Percentiles rank a stretch among this genome's conserved stretches.
Conservation (phyloP, 2,888 invertebrate species). For the Stenurella melanura region DNA sequence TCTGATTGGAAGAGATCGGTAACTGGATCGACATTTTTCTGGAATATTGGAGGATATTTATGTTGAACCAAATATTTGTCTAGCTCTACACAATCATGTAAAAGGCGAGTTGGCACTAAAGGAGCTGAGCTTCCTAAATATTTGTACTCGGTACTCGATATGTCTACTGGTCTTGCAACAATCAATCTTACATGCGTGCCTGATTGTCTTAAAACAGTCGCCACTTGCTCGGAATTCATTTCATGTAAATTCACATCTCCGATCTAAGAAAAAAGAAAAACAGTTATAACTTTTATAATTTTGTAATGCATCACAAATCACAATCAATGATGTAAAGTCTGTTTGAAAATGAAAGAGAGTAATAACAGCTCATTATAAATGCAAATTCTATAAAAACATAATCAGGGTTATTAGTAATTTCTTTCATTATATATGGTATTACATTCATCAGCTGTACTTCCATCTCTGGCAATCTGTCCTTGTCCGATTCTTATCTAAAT, state of each 20-base stretch:
- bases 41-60: slow-evolving; percentile 85
- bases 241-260: slow-evolving; percentile 86
- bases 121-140: slow-evolving; percentile 78
- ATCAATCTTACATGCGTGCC: slow-evolving; percentile 96
- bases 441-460: too few species aligned
- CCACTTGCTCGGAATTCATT: slow-evolving; percentile 99
- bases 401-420: too few species aligned
- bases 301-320: neutral
- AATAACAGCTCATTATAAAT: too few species aligned
- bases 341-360: too few species aligned
- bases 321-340: too few species aligned
- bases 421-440: too few species aligned
- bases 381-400: too few species aligned
- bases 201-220: slow-evolving; percentile 94
- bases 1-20: slow-evolving; percentile 70
- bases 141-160: slow-evolving; percentile 77
- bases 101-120: slow-evolving; percentile 81
- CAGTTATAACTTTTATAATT: slow-evolving; percentile 9
- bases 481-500: too few species aligned
- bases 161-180: slow-evolving; percentile 94
- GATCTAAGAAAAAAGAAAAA: slow-evolving; percentile 65
- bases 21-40: slow-evolving; percentile 61
- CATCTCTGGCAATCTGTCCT: too few species aligned
- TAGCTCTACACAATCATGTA: slow-evolving; percentile 91
- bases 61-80: slow-evolving; percentile 90